A percentile compares a stretch with the other conserved stretches of the same genome.
Evolutionary conservation across 2,888 invertebrate genomes (phyloP).

Genomic region (Macaria notata): DNA sequence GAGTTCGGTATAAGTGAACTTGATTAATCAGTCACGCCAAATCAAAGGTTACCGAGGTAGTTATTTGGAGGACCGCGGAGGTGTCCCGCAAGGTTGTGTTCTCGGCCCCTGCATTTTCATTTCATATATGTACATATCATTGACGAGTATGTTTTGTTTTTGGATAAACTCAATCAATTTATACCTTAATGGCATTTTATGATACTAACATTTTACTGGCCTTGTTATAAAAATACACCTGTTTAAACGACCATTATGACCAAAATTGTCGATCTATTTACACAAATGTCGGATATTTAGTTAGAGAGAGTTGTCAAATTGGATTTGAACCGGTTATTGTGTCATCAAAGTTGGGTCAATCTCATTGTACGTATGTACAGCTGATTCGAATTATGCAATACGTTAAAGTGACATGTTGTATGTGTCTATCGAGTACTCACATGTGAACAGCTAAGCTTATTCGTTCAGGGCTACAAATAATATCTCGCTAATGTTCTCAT

Average conservation of each 20-base stretch:
- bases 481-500: no score
- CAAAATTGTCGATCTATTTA: no score
- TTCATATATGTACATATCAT: conserved; percentile 18
- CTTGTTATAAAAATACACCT: no score
- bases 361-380: conserved; percentile 8
- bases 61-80: conserved; percentile 31
- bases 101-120: conserved; percentile 22
- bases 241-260: no score
- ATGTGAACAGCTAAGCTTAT: neutral
- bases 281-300: no score
- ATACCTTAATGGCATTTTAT: neutral
- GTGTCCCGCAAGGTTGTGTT: conserved; percentile 32
- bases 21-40: conserved; percentile 36
- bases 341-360: conserved; percentile 3
- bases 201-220: no score
- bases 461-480: no score
- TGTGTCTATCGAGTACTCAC: neutral
- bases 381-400: conserved; percentile 7
- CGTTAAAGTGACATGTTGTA: conserved; percentile 1
- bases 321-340: conserved; percentile 4
- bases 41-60: conserved; percentile 42
- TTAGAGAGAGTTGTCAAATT: neutral
- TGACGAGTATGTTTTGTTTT: conserved; percentile 2
- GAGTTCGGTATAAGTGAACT: conserved; percentile 23
- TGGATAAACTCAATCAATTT: neutral